These are phyloP conservation scores for Pseudomyrmex cubaensis DNA, from an alignment of 1,140 invertebrate species.

Conservation along the genomic window DNA sequence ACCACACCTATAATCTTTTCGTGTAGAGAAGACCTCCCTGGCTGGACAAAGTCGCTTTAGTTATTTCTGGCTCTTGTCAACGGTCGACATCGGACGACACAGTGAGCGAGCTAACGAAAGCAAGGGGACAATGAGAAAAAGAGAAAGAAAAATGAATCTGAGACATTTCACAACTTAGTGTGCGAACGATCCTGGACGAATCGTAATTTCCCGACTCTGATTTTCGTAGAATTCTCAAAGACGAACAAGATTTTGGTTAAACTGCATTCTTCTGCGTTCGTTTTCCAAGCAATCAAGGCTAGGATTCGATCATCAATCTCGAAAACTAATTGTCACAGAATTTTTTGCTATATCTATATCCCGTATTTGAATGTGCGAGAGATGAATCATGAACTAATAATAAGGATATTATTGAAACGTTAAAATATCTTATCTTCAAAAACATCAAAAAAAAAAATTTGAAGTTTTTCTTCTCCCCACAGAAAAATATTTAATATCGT, in stretches of 20 bases:
- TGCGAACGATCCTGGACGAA: not conserved
- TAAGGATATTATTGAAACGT: no score
- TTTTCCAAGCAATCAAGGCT: not conserved
- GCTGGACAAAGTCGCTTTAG: conserved; percentile 28
- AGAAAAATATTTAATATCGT: no score
- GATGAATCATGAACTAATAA: no score
- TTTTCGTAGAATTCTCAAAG: conserved; percentile 21
- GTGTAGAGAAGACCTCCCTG: conserved; percentile 3
- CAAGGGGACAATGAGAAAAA: not conserved
- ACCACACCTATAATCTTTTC: conserved; percentile 19
- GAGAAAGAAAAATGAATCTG: not conserved
- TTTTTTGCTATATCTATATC: no score
- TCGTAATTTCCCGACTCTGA: conserved; percentile 34
- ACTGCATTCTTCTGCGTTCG: conserved; percentile 3
- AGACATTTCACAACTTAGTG: not conserved
- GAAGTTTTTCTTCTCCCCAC: no score
- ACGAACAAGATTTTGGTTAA: not conserved
- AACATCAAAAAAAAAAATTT: no score
- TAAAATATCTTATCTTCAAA: no score
- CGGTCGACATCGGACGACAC: conserved; percentile 6
- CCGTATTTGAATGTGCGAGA: not conserved
- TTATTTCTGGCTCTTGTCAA: conserved; percentile 59
- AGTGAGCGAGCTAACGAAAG: not conserved
- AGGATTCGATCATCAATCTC: not conserved
- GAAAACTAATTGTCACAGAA: not conserved